Evolutionary conservation across 2,113 vertebrate species (phyloP).

Genomic region (Trematomus loennbergii): DNA sequence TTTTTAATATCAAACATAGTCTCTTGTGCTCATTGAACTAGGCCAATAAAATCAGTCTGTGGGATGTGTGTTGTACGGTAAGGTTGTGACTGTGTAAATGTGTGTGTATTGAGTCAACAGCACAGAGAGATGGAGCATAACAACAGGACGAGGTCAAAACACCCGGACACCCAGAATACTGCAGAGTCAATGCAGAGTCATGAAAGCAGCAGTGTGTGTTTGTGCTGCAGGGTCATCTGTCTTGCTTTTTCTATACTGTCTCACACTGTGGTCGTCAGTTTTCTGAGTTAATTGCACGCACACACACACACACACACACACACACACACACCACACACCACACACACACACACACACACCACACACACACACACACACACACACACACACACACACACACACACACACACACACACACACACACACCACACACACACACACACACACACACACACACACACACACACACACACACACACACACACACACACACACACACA

Average conservation of each 20-base stretch:
- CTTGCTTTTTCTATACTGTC: conserved; percentile 40
- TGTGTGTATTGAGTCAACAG: neutral
- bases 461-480: neutral
- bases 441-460: neutral
- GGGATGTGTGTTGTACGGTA: neutral
- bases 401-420: conserved; percentile 21
- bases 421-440: neutral
- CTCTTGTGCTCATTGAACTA: neutral
- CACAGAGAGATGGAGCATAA: neutral
- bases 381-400: conserved; percentile 5
- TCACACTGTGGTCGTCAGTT: conserved; percentile 39
- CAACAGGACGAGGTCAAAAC: conserved; percentile 8
- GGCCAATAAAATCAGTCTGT: conserved; percentile 29
- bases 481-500: conserved; percentile 20
- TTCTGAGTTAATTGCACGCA: conserved; percentile 6
- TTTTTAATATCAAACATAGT: too few relatives aligned
- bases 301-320: conserved; percentile 6
- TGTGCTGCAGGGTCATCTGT: conserved; percentile 44
- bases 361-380: too few relatives aligned
- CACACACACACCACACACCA: conserved; percentile 20
- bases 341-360: conserved; percentile 19
- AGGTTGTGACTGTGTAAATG: neutral
- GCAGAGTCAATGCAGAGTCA: conserved; percentile 57
- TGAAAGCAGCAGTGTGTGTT: conserved; percentile 1
- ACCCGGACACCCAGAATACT: conserved; percentile 29